Evolutionary conservation across 1,140 invertebrate species (phyloP), one percentile per base, ranked within the genome.

Genomic region (Linepithema humile): DNA sequence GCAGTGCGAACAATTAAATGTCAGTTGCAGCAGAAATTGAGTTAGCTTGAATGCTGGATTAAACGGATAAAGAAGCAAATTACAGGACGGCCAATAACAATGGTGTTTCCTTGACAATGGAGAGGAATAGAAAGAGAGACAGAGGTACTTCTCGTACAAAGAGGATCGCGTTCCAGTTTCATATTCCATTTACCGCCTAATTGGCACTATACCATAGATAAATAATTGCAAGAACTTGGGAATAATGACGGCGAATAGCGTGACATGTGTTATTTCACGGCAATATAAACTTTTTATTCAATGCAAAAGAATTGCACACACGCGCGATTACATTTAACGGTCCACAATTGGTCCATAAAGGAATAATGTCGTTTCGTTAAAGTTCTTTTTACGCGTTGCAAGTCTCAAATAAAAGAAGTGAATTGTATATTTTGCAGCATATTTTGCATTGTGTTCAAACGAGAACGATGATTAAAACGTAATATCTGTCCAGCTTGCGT

Each of bases 21-120:
- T 80, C 75, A 80, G 62, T 69, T 23, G 75, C 75, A 38, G 15
- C 23, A 53, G 75, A 78, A 69, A 67, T 26, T 32, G 43, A 40
- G 62, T 78, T 69, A 20, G 75, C 48, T 29, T 20, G 48, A 62
- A 29, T n/a, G 60, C 38, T 35, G 35, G 35, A 26, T 80, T 69
- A 43, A 70, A 69, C 45, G 75, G 48, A 80, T 80, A 80, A 80
- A 80, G 48, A 80, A 80, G 64, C 62, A 80, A 80, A 80, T 80
- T 55, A 80, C 48, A 80, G 75, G 26, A 80, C 48, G 48, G 64
- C 64, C 64, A 48, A 78, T 69, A 69, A 78, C 62, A 78, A 78
- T 69, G 38, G 62, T 62, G 62, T 55, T 69, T 78, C 35, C 75
- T 69, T 50, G 62, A 55, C 62, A 78, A 80, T 80, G 12, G 35